Evolutionary conservation across 2,113 vertebrate genomes (phyloP).

Genomic region (Phoxinus phoxinus): DNA sequence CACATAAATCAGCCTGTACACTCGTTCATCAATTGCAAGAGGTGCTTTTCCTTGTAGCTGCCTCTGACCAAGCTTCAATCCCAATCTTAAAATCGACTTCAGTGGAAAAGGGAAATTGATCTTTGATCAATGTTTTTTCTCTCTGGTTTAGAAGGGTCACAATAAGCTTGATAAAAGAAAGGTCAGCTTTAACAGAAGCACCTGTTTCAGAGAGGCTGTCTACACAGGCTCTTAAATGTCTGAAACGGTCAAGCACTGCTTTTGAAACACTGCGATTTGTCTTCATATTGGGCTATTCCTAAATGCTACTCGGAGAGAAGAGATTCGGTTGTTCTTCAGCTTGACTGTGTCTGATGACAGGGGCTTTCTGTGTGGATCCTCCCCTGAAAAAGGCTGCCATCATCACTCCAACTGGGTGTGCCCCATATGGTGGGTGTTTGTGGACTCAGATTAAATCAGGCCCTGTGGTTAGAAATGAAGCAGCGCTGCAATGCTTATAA

Average conservation of each 20-base stretch:
- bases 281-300: not conserved
- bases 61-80: conserved; percentile 9
- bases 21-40: conserved; percentile 23
- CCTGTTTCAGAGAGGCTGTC: conserved; percentile 27
- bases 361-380: conserved; percentile 32
- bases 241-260: not conserved
- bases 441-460: conserved; percentile 30
- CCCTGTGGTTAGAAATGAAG: conserved; percentile 17
- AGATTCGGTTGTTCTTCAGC: not conserved
- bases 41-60: conserved; percentile 14
- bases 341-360: not conserved
- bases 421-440: conserved; percentile 38
- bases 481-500: not conserved
- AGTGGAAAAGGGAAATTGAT: conserved; percentile 18
- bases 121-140: conserved; percentile 17
- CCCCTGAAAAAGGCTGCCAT: conserved; percentile 23
- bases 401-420: conserved; percentile 42
- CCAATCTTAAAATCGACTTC: conserved; percentile 16
- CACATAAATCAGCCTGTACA: conserved; percentile 25
- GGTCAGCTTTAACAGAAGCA: conserved; percentile 27
- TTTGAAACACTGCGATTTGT: not conserved
- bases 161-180: conserved; percentile 6
- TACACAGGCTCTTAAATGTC: not conserved
- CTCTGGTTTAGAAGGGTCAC: conserved; percentile 15
- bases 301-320: not conserved